Evolutionary conservation across 2,888 invertebrate species (phyloP).

Genomic region (Cantharis nigra): DNA sequence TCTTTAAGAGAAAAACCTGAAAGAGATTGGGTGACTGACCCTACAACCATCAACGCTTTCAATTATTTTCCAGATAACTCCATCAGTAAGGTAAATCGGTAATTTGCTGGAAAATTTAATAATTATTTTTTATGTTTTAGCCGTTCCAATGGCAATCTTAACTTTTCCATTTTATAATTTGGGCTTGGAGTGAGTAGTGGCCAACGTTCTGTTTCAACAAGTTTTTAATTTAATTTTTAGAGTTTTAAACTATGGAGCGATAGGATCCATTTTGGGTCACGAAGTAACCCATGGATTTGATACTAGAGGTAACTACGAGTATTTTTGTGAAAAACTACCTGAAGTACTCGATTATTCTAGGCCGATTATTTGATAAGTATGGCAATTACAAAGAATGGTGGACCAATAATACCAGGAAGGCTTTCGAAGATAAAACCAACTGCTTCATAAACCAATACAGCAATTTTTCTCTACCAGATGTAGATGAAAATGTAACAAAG

Average conservation of each 20-base stretch:
- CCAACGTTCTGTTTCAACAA: background rate
- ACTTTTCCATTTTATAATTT: conserved; percentile 84
- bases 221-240: conserved; percentile 54
- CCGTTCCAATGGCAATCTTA: conserved; percentile 81
- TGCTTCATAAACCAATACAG: conserved; percentile 89
- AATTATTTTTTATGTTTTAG: conserved; percentile 57
- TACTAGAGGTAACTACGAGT: conserved; percentile 53
- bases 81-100: conserved; percentile 67
- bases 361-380: conserved; percentile 81
- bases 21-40: conserved; percentile 74
- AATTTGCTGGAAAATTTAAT: background rate
- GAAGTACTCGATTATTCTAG: conserved; percentile 50
- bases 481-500: conserved; percentile 64
- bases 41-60: conserved; percentile 80
- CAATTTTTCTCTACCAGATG: conserved; percentile 66
- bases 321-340: background rate
- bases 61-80: conserved; percentile 81
- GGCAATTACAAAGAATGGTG: conserved; percentile 92
- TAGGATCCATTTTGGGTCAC: conserved; percentile 79
- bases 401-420: conserved; percentile 75
- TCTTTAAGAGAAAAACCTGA: conserved; percentile 61
- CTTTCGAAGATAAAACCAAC: conserved; percentile 75
- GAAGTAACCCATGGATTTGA: conserved; percentile 68
- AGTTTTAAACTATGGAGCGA: conserved; percentile 80
- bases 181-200: conserved; percentile 69